Evolutionary conservation across 1,140 invertebrate species (phyloP).

Genomic region (Tetramorium simillimum): DNA sequence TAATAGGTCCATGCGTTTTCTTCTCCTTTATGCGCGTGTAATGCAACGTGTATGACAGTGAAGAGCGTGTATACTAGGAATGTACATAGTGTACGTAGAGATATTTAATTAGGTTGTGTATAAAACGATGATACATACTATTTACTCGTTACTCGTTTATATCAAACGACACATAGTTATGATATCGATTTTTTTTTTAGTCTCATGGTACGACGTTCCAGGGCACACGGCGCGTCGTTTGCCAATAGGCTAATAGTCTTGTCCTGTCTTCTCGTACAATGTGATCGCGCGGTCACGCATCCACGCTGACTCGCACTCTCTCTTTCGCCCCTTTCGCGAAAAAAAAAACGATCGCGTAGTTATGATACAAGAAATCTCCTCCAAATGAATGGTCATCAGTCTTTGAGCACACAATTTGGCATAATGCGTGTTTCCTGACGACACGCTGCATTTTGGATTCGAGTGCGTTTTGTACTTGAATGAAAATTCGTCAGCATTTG

Average conservation of each 20-base stretch:
- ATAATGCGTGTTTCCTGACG: conserved; percentile 10
- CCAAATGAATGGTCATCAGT: conserved; percentile 79
- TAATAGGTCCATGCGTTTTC: conserved; percentile 80
- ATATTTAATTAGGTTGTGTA: conserved; percentile 84
- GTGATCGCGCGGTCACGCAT: conserved; percentile 70
- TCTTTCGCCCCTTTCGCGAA: conserved; percentile 39
- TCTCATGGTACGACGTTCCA: conserved; percentile 82
- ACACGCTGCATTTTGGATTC: not conserved
- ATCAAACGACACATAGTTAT: conserved; percentile 85
- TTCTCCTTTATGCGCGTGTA: conserved; percentile 75
- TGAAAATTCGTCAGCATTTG: not conserved
- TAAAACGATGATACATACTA: conserved; percentile 85
- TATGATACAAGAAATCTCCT: conserved; percentile 79
- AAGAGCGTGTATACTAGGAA: conserved; percentile 84
- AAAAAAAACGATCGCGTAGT: conserved; percentile 60
- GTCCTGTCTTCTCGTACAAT: conserved; percentile 79
- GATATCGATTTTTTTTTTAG: conserved; percentile 84
- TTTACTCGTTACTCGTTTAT: conserved; percentile 82
- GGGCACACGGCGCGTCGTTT: conserved; percentile 72
- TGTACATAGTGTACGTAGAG: conserved; percentile 85
- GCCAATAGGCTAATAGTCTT: conserved; percentile 83
- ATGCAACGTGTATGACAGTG: conserved; percentile 79
- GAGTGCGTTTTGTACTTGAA: conserved; percentile 26
- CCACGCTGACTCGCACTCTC: conserved; percentile 37
- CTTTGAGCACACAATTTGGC: conserved; percentile 65